Evolutionary conservation across 2,797 vertebrate genomes (phyloP), one percentile per base, ranked within the genome.

Genomic region (Brachymystax lenok): DNA sequence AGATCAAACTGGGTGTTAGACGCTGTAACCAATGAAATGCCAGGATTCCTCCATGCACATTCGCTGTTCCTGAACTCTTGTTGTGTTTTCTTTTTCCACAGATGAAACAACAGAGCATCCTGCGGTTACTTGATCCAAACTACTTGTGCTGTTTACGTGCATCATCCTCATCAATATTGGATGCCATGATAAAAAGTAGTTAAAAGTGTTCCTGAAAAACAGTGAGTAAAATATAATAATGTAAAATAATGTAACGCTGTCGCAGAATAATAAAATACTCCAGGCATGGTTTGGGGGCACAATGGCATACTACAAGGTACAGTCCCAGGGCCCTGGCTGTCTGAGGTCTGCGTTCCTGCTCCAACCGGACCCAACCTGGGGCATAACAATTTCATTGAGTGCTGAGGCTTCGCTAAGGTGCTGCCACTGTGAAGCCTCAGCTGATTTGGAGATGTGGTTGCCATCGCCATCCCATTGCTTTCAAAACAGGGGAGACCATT

Each of bases 341-440:
- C 71, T 12, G 64, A 0, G 69, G 64, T 71, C 73, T 10, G 75
- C 73, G 72, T 84, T 86, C 86, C 83, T 80, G 82, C 40, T 2
- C 40, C 40, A 12, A 78, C 33, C 6, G 33, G 33, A 78, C 64
- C 16, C 61, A 35, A 64, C 68, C 16, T 54, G 52, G 10, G 63
- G 10, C 69, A 56, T 88, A 87, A 87, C 84, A 88, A 90, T 91
- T 86, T 80, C 83, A 85, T 77, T 75, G 83, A 82, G 83, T 73
- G 33, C 82, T 74, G 61, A 75, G 81, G 59, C 16, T 71, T 74
- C 51, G 75, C 79, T 82, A 88, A 89, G 85, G 81, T 82, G 83
- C 77, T 78, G 80, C 80, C 35, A 61, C 79, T 84, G 85, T 77
- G 82, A 85, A 75, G 86, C 84, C 76, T 78, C 79, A 19, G 78